Evolutionary conservation across 2,888 invertebrate species (phyloP).

Genomic region (Cerastis rubricosa): DNA sequence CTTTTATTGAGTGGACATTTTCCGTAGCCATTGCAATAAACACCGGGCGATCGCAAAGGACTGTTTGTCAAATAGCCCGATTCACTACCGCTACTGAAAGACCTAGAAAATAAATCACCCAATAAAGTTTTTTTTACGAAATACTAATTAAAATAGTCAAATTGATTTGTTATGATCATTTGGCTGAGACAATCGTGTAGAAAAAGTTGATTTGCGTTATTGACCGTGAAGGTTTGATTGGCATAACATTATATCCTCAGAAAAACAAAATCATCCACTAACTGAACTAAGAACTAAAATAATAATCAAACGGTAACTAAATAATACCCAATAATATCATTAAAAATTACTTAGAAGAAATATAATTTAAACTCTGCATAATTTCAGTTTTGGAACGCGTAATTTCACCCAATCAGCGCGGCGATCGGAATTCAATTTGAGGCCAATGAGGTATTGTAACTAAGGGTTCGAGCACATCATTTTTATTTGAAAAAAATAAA

Average conservation of each 20-base stretch:
- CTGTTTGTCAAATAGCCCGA: conserved; percentile 79
- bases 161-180: conserved; percentile 66
- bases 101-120: conserved; percentile 74
- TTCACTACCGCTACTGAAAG: conserved; percentile 73
- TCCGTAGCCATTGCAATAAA: conserved; percentile 77
- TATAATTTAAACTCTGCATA: conserved; percentile 40
- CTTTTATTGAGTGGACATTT: conserved; percentile 76
- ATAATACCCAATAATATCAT: background rate
- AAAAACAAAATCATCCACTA: conserved; percentile 9
- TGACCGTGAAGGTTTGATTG: conserved; percentile 55
- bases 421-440: conserved; percentile 62
- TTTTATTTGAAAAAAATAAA: background rate
- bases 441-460: conserved; percentile 42
- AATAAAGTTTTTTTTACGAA: conserved; percentile 62
- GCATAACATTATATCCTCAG: background rate
- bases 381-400: conserved; percentile 65
- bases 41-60: conserved; percentile 63
- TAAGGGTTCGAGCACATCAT: conserved; percentile 29
- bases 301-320: background rate
- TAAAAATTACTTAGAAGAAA: background rate
- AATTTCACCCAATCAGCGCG: conserved; percentile 62
- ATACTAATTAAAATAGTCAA: conserved; percentile 53
- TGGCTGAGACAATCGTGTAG: conserved; percentile 35
- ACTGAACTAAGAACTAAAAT: background rate
- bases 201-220: conserved; percentile 63